Conservation (phyloP, 2,888 invertebrate species). For the Morinoia aosen region DNA sequence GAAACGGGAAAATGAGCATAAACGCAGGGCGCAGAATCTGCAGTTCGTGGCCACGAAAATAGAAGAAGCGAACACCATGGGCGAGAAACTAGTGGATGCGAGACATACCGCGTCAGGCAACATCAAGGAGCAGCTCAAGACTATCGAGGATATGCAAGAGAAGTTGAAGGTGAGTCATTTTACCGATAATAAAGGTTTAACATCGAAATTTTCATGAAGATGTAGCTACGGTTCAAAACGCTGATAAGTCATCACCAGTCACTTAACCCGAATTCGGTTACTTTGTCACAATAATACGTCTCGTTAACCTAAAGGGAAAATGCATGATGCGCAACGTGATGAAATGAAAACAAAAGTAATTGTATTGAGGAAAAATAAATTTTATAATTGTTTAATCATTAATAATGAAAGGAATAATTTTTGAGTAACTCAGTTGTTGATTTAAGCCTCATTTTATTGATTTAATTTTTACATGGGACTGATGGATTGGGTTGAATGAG, state of each 20-base stretch:
- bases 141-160: neutral
- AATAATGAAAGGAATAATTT: too few relatives aligned
- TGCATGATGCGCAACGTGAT: too few relatives aligned
- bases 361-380: too few relatives aligned
- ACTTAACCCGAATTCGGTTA: neutral
- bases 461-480: too few relatives aligned
- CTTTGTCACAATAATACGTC: too few relatives aligned
- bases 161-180: constrained; percentile 4
- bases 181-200: neutral
- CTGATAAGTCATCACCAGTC: neutral
- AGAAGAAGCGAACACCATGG: constrained; percentile 20
- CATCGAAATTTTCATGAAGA: neutral
- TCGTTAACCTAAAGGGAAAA: too few relatives aligned
- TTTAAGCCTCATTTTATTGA: too few relatives aligned
- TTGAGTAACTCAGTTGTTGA: too few relatives aligned
- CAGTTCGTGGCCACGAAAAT: constrained; percentile 29
- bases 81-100: neutral
- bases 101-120: neutral
- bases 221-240: neutral
- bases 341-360: too few relatives aligned
- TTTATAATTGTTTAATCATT: too few relatives aligned
- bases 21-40: neutral
- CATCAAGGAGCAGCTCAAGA: neutral
- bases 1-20: neutral
- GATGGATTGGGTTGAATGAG: too few relatives aligned